Percentiles rank a stretch among this genome's conserved stretches.
Conservation (phyloP, 1,140 invertebrate species). For the Drosophila hydei region DNA sequence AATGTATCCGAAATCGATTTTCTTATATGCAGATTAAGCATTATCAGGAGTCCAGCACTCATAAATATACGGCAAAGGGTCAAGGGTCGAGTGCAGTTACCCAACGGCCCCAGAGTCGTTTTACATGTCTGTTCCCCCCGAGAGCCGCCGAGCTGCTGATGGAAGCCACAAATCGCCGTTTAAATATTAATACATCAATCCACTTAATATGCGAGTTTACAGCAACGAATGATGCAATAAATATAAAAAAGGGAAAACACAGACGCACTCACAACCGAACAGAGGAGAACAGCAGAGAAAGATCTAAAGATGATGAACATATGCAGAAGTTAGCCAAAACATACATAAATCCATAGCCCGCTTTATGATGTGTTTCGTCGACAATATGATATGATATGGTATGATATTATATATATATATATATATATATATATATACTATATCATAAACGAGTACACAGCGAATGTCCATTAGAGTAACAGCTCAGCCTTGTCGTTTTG, state of each 20-base stretch:
- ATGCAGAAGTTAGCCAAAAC: slow-evolving; percentile 42
- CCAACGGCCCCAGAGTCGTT: slow-evolving; percentile 27
- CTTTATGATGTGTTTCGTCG: slow-evolving; percentile 41
- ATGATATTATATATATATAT: slow-evolving; percentile 1
- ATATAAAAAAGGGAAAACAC: slow-evolving; percentile 68
- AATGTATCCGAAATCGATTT: slow-evolving; percentile 42
- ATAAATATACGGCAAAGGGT: slow-evolving; percentile 36
- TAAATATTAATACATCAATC: slow-evolving; percentile 83
- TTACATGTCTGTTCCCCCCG: neutral
- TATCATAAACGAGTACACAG: slow-evolving; percentile 29
- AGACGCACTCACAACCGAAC: neutral
- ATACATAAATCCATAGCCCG: slow-evolving; percentile 30
- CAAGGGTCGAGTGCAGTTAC: slow-evolving; percentile 31
- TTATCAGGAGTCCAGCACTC: slow-evolving; percentile 37
- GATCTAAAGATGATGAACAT: slow-evolving; percentile 43
- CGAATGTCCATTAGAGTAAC: slow-evolving; percentile 37
- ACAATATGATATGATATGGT: slow-evolving; percentile 26
- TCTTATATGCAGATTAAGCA: slow-evolving; percentile 47
- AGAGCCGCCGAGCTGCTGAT: slow-evolving; percentile 12
- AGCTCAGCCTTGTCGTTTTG: neutral
- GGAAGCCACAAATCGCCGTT: slow-evolving; percentile 74
- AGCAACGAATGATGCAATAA: slow-evolving; percentile 76
- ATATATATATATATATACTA: neutral
- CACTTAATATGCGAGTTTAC: slow-evolving; percentile 81
- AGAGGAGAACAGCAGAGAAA: neutral